Base-by-base conservation (phyloP, 2,797 vertebrate species). In the Amblyopsis hoosieri region DNA sequence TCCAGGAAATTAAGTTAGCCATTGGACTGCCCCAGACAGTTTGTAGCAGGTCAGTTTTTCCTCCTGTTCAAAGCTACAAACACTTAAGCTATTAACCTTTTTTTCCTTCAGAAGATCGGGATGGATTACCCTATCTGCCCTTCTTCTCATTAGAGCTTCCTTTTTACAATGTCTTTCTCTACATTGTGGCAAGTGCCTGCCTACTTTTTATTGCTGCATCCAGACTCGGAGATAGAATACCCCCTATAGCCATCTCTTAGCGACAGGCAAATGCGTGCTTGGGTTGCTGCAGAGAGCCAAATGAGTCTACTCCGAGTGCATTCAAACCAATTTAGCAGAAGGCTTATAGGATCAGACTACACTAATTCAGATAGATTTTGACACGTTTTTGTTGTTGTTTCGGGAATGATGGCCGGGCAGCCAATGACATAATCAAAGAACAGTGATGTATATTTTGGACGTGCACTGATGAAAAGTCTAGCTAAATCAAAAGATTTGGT, bases 41-140 rank as follows among this genome's bases (percentile, higher is more conserved):
- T 65, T 75, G 80, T 73, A 69, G 69, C 69, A 83, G 82, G 79
- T 81, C 79, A 67, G 23, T 80, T 81, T 72, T 77, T 82, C 71
- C 53, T 71, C 46, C 60, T 64, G 57, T 80, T 84, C 84, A 75
- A 69, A 68, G 67, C 76, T 72, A 71, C 62, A 76, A 82, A 82
- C 81, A 88, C 73, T 90, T 83, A 84, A 80, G 79, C 83, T 76
- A 85, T 89, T 89, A 90, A 88, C 83, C 75, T 87, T 81, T 45
- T 19, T 79, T 82, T 79, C 71, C 69, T 85, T 77, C 76, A 70
- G 68, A 81, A 71, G 80, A 79, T 62, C 29, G 63, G 57, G 60
- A 84, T 79, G 73, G 69, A 89, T 85, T 74, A 71, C 59, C 48
- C 76, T 63, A 60, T 82, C 69, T 62, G 62, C 67, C 67, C 64